A percentile compares a stretch with the other conserved stretches of the same genome.
These are phyloP conservation scores for Craniophora ligustri DNA, from an alignment of 2,888 invertebrate genomes.

Conservation along the genomic window DNA sequence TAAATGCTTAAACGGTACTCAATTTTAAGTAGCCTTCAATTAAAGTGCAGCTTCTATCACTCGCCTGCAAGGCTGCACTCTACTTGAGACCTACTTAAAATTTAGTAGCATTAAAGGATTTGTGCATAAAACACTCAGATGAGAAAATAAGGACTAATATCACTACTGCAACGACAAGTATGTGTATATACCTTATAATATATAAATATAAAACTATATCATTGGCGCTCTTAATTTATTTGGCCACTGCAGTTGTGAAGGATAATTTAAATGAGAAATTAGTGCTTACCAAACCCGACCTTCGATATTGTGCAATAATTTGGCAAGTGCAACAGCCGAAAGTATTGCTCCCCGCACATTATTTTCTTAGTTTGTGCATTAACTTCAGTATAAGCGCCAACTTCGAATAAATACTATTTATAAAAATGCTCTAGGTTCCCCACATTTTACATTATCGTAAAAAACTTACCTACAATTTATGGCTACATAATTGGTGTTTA, in stretches of 20 bases:
- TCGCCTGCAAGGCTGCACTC: no score
- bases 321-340: constrained; percentile 40
- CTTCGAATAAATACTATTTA: no score
- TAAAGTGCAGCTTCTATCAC: no score
- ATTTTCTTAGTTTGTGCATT: constrained; percentile 14
- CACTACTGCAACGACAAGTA: background rate
- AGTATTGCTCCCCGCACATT: constrained; percentile 31
- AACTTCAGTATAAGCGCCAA: no score
- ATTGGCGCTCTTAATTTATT: background rate
- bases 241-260: constrained; percentile 55
- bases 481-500: background rate
- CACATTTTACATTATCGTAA: no score
- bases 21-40: no score
- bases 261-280: constrained; percentile 65
- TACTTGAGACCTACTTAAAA: no score
- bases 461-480: no score
- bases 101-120: background rate
- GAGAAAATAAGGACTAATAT: background rate
- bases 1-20: no score
- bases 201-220: background rate
- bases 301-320: constrained; percentile 58
- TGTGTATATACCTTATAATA: no score
- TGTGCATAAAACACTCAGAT: background rate
- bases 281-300: constrained; percentile 66
- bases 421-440: no score